phyloP scores from a whole-genome alignment of 2,113 vertebrate species.

The Ondatra zibethicus region DNA sequence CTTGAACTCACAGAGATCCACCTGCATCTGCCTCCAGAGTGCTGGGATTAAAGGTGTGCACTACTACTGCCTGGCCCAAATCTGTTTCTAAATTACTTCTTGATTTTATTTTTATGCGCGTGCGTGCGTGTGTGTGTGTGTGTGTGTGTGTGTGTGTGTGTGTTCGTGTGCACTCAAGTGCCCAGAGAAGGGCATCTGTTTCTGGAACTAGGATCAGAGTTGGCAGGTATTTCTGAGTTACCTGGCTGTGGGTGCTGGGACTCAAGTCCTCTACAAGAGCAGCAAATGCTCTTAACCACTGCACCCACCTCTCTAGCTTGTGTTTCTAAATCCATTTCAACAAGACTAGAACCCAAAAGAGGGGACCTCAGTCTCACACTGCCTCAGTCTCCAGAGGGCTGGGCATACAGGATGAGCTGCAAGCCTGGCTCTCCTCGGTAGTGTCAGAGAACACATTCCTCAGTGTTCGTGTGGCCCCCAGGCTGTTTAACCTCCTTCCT shows the following conservation, averaged over 20 bases:
- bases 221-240: not conserved
- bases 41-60: no score
- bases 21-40: no score
- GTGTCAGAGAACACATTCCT: not conserved
- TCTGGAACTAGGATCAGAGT: not conserved
- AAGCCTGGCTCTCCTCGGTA: not conserved
- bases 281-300: no score
- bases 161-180: not conserved
- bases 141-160: not conserved
- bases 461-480: not conserved
- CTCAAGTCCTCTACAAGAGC: not conserved
- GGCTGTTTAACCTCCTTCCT: not conserved
- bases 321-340: not conserved
- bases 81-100: not conserved
- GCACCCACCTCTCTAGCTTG: not conserved
- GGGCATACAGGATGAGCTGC: not conserved
- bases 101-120: no score
- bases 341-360: not conserved
- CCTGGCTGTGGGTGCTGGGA: not conserved
- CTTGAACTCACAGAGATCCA: no score
- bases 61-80: no score
- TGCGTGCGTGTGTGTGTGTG: not conserved
- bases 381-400: not conserved
- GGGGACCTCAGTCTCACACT: not conserved
- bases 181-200: not conserved